Evolutionary conservation across 2,113 vertebrate species (phyloP).

Genomic region (Eubucco bourcierii): DNA sequence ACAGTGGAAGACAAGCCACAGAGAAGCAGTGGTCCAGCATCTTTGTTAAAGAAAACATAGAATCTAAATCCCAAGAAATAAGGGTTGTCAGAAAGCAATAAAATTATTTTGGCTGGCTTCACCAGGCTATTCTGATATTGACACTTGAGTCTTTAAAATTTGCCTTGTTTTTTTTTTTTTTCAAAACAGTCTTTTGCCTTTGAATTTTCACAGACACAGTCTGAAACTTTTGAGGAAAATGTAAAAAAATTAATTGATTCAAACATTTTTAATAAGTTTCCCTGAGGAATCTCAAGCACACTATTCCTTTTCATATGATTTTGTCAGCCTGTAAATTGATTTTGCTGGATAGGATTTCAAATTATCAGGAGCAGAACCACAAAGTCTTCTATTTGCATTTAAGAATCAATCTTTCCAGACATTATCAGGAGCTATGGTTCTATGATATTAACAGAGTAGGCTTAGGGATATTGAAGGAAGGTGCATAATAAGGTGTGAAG

Average conservation of each 20-base stretch:
- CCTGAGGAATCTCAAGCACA: background rate
- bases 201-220: background rate
- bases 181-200: background rate
- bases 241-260: background rate
- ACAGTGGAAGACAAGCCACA: background rate
- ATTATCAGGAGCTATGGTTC: background rate
- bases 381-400: background rate
- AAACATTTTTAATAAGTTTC: background rate
- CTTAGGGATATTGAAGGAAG: background rate
- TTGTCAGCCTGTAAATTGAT: background rate
- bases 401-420: background rate
- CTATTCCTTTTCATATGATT: background rate
- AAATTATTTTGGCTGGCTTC: background rate
- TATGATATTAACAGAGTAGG: background rate
- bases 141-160: background rate
- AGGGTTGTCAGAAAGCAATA: background rate
- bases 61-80: background rate
- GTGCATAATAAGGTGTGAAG: background rate
- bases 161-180: background rate
- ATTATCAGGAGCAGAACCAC: background rate
- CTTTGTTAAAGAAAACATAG: background rate
- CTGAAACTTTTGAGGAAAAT: background rate
- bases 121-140: background rate
- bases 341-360: background rate
- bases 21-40: background rate